phyloP scores from a whole-genome alignment of 2,888 invertebrate species.

The Saturnia japonica region DNA sequence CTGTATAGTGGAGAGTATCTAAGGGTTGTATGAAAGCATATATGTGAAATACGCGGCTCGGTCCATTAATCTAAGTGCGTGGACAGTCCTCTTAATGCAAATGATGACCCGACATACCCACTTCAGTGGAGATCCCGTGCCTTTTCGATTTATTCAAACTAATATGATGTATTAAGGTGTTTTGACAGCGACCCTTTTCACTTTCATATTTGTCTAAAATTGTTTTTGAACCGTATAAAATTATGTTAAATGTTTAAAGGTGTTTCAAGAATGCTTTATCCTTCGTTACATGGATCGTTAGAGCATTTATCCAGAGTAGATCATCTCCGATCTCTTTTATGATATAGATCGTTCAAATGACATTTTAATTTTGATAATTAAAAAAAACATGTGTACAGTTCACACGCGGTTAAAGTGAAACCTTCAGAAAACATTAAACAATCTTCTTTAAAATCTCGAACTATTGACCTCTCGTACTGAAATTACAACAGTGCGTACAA shows the following conservation, averaged over 20 bases:
- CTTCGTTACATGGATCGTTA: neutral
- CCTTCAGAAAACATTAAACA: too few species aligned
- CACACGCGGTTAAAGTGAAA: too few species aligned
- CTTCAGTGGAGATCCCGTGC: constrained; percentile 27
- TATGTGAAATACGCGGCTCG: constrained; percentile 25
- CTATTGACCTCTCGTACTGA: too few species aligned
- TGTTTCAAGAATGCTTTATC: neutral
- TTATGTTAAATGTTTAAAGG: neutral
- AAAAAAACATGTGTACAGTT: too few species aligned
- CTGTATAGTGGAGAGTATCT: neutral
- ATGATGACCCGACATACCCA: constrained; percentile 35
- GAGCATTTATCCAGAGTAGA: neutral
- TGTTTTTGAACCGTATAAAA: constrained; percentile 8
- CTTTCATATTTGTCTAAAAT: constrained; percentile 16
- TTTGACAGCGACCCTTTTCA: constrained; percentile 27
- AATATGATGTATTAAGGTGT: constrained; percentile 33
- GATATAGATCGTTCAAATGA: too few species aligned
- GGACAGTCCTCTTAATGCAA: constrained; percentile 38
- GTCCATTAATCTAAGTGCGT: constrained; percentile 38
- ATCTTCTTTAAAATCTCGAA: too few species aligned
- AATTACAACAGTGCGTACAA: too few species aligned
- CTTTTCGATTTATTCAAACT: constrained; percentile 38
- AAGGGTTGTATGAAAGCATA: constrained; percentile 16
- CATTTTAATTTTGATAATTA: too few species aligned
- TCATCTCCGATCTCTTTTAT: too few species aligned